phyloP scores from a whole-genome alignment of 2,888 invertebrate species.

The Coremacera marginata region DNA sequence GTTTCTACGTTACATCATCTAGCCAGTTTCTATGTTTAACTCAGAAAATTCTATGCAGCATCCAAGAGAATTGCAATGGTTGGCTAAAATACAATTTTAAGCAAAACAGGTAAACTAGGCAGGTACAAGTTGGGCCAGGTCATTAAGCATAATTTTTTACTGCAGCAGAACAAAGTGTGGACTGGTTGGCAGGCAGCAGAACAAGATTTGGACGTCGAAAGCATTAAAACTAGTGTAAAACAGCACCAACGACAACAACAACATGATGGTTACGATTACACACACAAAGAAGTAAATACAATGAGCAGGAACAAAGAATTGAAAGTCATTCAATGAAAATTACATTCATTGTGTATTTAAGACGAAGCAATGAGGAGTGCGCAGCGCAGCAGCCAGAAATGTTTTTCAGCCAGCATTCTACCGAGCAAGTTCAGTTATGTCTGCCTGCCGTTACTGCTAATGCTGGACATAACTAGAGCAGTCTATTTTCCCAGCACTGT shows the following conservation, averaged over 20 bases:
- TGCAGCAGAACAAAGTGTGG: background rate
- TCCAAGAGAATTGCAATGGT: background rate
- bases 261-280: background rate
- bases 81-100: no score
- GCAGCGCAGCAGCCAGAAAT: background rate
- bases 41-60: background rate
- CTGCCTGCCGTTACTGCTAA: background rate
- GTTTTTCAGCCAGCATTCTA: no score
- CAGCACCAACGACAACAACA: background rate
- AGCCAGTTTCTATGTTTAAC: background rate
- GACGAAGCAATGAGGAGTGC: background rate
- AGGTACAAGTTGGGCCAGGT: constrained; percentile 12
- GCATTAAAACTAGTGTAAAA: background rate
- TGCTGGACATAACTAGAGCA: constrained; percentile 1
- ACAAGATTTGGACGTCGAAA: background rate
- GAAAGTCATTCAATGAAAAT: constrained; percentile 43
- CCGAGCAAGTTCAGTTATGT: no score
- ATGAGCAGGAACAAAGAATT: constrained; percentile 17
- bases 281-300: background rate
- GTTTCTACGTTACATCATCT: background rate
- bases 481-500: background rate
- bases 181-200: background rate
- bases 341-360: constrained; percentile 34
- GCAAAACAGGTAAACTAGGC: background rate
- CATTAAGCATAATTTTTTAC: constrained; percentile 15